Evolutionary conservation across 2,888 invertebrate species (phyloP), one percentile per base, ranked within the genome.

Genomic region (Dasysyrphus tricinctus): DNA sequence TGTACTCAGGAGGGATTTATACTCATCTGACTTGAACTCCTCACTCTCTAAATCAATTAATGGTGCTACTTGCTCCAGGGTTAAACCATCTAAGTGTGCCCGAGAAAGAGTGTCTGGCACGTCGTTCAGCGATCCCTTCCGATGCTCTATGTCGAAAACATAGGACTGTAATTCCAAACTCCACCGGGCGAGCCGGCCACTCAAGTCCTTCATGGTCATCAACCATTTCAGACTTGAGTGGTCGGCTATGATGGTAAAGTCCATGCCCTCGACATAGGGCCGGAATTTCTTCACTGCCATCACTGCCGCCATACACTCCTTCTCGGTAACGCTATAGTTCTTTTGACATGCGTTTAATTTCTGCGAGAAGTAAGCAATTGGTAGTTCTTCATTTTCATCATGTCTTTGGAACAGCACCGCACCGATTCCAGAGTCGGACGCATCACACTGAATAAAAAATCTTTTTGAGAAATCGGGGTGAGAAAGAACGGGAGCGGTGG

Each of bases 381-480:
- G 80, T 19, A 16, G 1, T 3, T 49, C 63, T 1, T 78, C 61
- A n/a, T 76, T 67, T 19, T 29, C 42, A 49, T 76, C 77, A 2
- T 74, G 3, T 14, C 14, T 12, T 5, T 42, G 42, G 42, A 42
- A 39, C 39, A 39, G 39, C 39, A 39, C 39, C 39, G 39, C 39
- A 39, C 39, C 39, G 39, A 39, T 39, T 39, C 39, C 39, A 11
- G 39, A 67, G 8, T 82, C 42, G 2, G 82, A 73, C 11, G 76
- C 78, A 5, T 70, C 82, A 6, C 47, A 47, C 16, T 47, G 47
- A 8, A 47, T 47, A 9, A 5, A 57, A 82, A 44, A n/a, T 70
- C 78, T 5, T 47, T 51, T 44, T 65, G 74, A 6, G 63, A 88
- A 88, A 19, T 88, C 51, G 5, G 88, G 72, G 7, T 79, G 80